These are phyloP conservation scores for Anolis carolinensis DNA, from an alignment of 2,113 vertebrate species.

Conservation along the genomic window DNA sequence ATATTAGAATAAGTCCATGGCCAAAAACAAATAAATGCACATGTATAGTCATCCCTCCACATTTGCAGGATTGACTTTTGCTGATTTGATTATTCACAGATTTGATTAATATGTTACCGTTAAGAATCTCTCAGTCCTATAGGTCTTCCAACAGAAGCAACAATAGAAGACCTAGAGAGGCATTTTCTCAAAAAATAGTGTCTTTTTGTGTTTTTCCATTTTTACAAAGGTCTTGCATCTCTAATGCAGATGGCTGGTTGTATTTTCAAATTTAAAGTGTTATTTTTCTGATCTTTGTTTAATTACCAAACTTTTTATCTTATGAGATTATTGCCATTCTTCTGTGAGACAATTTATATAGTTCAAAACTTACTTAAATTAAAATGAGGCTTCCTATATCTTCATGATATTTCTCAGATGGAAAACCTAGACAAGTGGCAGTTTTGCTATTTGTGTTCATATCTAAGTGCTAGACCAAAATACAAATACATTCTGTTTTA, in stretches of 20 bases:
- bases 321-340: not conserved
- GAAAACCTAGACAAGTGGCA: not conserved
- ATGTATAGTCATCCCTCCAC: not conserved
- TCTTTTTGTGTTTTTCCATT: too few species aligned
- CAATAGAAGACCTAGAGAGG: too few species aligned
- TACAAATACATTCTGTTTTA: not conserved
- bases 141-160: too few species aligned
- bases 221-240: too few species aligned
- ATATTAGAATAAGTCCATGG: not conserved
- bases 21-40: not conserved
- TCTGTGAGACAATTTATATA: not conserved
- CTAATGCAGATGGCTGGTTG: too few species aligned
- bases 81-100: too few species aligned
- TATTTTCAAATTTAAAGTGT: not conserved
- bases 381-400: not conserved
- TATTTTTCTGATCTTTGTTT: not conserved
- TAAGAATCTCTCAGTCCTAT: too few species aligned
- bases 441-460: not conserved
- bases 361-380: not conserved
- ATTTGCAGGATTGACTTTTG: too few species aligned
- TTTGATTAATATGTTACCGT: too few species aligned
- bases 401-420: not conserved
- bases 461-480: not conserved
- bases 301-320: not conserved
- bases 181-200: too few species aligned